These are phyloP conservation scores for Microplitis deprimator DNA, from an alignment of 2,888 invertebrate genomes.

Conservation along the genomic window DNA sequence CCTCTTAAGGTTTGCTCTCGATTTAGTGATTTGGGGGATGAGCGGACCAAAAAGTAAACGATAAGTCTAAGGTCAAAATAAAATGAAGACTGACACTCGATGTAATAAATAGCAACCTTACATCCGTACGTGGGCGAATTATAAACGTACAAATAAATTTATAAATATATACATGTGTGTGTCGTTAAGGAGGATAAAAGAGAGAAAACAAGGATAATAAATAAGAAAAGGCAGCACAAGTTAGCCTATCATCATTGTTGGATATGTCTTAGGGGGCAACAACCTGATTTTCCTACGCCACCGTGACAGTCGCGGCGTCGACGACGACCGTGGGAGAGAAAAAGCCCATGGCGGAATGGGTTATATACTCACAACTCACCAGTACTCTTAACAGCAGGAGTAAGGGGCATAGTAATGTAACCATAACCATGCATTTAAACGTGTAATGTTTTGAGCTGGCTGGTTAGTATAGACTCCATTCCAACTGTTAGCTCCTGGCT, in stretches of 20 bases:
- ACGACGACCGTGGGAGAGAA: conserved; percentile 44
- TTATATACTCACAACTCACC: conserved; percentile 17
- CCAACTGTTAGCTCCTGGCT: background rate
- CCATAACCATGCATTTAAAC: conserved; percentile 1
- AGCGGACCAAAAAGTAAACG: background rate
- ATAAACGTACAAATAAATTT: conserved; percentile 1
- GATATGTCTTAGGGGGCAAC: conserved; percentile 44
- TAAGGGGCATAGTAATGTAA: background rate
- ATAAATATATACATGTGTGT: background rate
- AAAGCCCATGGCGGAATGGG: conserved; percentile 21
- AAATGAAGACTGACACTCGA: background rate
- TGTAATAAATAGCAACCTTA: background rate
- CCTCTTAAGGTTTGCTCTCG: background rate
- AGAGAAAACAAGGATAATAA: background rate
- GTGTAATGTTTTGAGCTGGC: background rate
- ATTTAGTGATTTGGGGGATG: background rate
- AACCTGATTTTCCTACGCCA: conserved; percentile 45
- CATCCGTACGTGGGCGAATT: conserved; percentile 5
- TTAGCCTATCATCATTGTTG: conserved; percentile 35
- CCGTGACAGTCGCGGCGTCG: conserved; percentile 35
- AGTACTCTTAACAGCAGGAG: background rate
- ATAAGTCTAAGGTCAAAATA: background rate
- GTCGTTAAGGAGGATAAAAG: background rate
- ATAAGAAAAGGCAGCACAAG: conserved; percentile 18
- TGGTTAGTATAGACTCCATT: background rate